Conservation (phyloP, 2,888 invertebrate species). For the Dicyrtoma fusca region DNA sequence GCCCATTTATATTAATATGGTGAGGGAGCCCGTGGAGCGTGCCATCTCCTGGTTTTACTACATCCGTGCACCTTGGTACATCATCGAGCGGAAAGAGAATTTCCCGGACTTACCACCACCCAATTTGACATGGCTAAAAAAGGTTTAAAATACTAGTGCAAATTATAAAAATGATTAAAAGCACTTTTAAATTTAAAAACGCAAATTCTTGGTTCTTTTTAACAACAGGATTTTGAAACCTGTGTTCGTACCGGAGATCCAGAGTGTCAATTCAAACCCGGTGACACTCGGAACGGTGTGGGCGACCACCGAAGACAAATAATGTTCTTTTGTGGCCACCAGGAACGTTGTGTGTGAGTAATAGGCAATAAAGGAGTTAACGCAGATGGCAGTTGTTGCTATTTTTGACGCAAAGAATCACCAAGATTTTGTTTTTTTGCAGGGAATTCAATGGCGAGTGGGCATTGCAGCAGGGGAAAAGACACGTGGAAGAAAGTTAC, state of each 20-base stretch:
- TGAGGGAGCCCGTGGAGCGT: conserved; percentile 86
- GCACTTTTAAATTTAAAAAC: too few species aligned
- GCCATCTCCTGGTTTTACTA: conserved; percentile 94
- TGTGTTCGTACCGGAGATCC: conserved; percentile 82
- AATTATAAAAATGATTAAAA: too few species aligned
- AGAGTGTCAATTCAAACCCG: conserved; percentile 80
- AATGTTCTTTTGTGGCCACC: conserved; percentile 88
- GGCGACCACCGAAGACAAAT: conserved; percentile 86
- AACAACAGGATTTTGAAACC: conserved; percentile 77
- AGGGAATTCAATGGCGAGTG: conserved; percentile 84
- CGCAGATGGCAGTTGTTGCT: background rate
- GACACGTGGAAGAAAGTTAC: conserved; percentile 82
- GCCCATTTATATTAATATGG: conserved; percentile 87
- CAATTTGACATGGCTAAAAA: conserved; percentile 84
- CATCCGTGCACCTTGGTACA: conserved; percentile 89
- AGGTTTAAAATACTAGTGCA: conserved; percentile 67
- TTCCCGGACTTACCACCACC: conserved; percentile 87
- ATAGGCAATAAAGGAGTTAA: background rate
- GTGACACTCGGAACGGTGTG: conserved; percentile 83
- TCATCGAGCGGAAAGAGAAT: conserved; percentile 84
- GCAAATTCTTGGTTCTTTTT: background rate
- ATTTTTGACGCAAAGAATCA: background rate
- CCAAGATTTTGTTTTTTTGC: conserved; percentile 57
- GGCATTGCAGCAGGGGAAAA: conserved; percentile 80
- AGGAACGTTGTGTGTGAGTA: conserved; percentile 79